Evolutionary conservation across 2,797 vertebrate genomes (phyloP).

Genomic region (Cossypha dichroa): DNA sequence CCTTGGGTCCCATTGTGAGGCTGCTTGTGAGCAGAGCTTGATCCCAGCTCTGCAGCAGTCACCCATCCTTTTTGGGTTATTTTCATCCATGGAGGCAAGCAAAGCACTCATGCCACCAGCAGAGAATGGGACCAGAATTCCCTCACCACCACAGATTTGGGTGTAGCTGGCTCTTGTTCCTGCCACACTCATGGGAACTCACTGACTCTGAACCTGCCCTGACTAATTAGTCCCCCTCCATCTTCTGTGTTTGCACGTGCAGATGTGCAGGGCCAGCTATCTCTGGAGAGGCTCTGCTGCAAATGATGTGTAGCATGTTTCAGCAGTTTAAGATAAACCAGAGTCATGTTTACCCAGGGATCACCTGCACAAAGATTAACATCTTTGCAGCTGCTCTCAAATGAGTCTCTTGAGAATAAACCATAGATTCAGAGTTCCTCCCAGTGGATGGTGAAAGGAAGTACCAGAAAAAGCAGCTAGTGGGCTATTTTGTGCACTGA

Average conservation of each 20-base stretch:
- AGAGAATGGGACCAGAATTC: not conserved
- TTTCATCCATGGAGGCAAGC: not conserved
- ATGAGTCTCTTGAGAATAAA: conserved; percentile 16
- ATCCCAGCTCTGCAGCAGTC: not conserved
- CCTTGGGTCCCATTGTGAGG: not conserved
- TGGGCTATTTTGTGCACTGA: not conserved
- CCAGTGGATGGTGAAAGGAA: conserved; percentile 49
- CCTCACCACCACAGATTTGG: not conserved
- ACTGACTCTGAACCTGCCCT: not conserved
- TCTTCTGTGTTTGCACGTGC: not conserved
- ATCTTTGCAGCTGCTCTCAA: conserved; percentile 63
- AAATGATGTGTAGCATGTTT: not conserved
- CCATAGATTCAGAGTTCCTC: conserved; percentile 48
- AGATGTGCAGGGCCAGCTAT: not conserved
- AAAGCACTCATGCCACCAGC: not conserved
- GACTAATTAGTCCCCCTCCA: not conserved
- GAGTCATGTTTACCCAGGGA: conserved; percentile 40
- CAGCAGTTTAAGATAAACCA: conserved; percentile 50
- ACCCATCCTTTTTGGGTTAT: not conserved
- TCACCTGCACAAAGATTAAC: conserved; percentile 64
- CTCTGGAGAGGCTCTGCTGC: not conserved
- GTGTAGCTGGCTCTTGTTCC: not conserved
- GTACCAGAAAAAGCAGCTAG: not conserved
- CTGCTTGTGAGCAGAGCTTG: not conserved
- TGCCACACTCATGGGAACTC: not conserved